Evolutionary conservation across 1,140 invertebrate species (phyloP), one percentile per base, ranked within the genome.

Genomic region (Propsilocerus akamusi): DNA sequence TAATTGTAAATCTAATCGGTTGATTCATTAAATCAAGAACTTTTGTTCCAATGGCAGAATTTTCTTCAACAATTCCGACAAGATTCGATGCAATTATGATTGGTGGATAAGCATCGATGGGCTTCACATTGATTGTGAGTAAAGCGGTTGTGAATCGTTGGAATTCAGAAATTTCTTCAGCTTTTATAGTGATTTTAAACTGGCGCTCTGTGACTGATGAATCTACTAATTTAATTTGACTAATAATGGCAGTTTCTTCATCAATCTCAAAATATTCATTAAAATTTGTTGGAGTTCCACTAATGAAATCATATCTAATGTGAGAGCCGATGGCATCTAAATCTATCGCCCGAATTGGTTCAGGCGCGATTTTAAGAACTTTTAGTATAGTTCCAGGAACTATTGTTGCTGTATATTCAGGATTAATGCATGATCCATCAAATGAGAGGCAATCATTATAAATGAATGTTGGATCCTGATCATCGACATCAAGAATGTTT

Each of bases 1-100:
- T 41, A 17, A 92, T 88, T 1, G 81, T 80, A 63, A 91, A 94
- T 0, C 77, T 77, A 0, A 92, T 81, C 1, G 79, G 78, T 66
- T 91, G 86, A 57, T 86, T 86, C 69, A 92, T 88, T 78, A 68
- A 2, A 87, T 86, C 78, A 86, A 65, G 1, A 75, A 93, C 83
- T 60, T 77, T 77, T 3, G 86, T 89, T 14, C 86, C 86, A 37
- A 86, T 73, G 0, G 86, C 76, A 1, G 86, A 81, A 58, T 90
- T 91, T 64, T 93, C 89, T 57, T 86, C 76, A 0, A 90, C 86
- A 56, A 74, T 81, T 1, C 87, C 88, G 57, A 86, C 81, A 24
- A 75, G 68, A 5, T 77, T 70, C 1, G 83, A 76, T 0, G 84
- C 75, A 1, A 70, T 66, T 37, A 92, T 81, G 22, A 80, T 74